Conservation (phyloP, 2,888 invertebrate genomes). For the Epistrophe eligans region DNA sequence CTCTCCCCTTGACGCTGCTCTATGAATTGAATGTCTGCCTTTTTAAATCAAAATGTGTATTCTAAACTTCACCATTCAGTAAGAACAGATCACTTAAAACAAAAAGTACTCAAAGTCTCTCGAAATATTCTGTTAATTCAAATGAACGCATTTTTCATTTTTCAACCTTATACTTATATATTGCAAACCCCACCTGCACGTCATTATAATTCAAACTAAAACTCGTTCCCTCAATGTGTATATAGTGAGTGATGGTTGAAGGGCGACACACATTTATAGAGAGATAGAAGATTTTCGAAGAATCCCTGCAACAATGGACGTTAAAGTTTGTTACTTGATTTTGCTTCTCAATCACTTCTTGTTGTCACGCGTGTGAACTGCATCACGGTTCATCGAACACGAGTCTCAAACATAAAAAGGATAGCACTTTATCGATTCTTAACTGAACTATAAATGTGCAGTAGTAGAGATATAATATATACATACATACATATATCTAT, state of each 20-base stretch:
- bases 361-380: slow-evolving; percentile 24
- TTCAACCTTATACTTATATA: not conserved
- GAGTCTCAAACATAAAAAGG: not conserved
- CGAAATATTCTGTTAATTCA: not conserved
- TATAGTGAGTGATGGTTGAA: not conserved
- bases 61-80: not conserved
- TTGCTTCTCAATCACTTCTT: not conserved
- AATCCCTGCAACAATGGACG: not conserved
- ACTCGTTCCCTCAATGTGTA: not conserved
- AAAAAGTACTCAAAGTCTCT: not conserved
- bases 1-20: too few species aligned
- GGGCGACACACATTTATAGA: not conserved
- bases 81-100: not conserved
- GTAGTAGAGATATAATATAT: not conserved
- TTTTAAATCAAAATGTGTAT: too few species aligned
- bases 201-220: slow-evolving; percentile 9
- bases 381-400: slow-evolving; percentile 24
- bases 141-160: not conserved
- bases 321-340: slow-evolving; percentile 22
- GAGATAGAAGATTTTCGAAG: not conserved
- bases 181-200: not conserved
- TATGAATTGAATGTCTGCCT: too few species aligned
- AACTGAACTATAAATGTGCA: not conserved
- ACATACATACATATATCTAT: too few species aligned
- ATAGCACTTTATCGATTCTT: slow-evolving; percentile 12